Conservation (phyloP, 35 echinoderm and acorn worm species). For the Chiridota heheva region DNA sequence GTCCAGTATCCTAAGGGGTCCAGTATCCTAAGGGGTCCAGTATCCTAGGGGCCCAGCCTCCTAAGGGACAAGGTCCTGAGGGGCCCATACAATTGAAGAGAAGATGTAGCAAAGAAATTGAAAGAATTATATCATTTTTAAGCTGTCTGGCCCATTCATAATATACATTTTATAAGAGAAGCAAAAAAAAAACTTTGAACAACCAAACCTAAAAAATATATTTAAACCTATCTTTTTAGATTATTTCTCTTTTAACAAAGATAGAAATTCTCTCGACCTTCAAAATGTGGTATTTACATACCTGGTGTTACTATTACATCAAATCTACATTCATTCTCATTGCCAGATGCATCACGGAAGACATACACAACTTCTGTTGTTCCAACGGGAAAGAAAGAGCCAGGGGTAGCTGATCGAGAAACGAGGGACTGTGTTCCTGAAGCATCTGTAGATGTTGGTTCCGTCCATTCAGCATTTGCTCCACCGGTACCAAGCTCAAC, state of each 20-base stretch:
- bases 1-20: too few species aligned
- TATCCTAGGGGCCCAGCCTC: too few species aligned
- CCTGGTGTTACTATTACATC: slow-evolving; percentile 41
- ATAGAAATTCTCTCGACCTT: too few species aligned
- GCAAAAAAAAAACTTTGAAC: not conserved
- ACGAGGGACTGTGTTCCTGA: slow-evolving; percentile 24
- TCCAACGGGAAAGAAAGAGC: slow-evolving; percentile 20
- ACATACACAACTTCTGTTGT: slow-evolving; percentile 36
- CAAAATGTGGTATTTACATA: too few species aligned
- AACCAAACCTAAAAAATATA: not conserved
- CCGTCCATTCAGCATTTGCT: not conserved
- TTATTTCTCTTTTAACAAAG: not conserved
- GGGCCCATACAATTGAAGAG: too few species aligned
- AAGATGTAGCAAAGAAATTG: too few species aligned
- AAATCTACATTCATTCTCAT: slow-evolving; percentile 31
- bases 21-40: too few species aligned
- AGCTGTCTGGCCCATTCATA: too few species aligned
- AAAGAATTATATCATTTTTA: too few species aligned
- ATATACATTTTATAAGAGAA: not conserved
- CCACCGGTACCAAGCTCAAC: slow-evolving; percentile 23
- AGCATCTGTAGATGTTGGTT: slow-evolving; percentile 52
- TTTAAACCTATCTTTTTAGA: not conserved
- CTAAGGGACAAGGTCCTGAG: too few species aligned
- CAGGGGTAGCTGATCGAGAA: not conserved
- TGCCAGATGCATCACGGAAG: slow-evolving; percentile 24